Conservation (phyloP, 2,888 invertebrate genomes). For the Drosophila emarginata region DNA sequence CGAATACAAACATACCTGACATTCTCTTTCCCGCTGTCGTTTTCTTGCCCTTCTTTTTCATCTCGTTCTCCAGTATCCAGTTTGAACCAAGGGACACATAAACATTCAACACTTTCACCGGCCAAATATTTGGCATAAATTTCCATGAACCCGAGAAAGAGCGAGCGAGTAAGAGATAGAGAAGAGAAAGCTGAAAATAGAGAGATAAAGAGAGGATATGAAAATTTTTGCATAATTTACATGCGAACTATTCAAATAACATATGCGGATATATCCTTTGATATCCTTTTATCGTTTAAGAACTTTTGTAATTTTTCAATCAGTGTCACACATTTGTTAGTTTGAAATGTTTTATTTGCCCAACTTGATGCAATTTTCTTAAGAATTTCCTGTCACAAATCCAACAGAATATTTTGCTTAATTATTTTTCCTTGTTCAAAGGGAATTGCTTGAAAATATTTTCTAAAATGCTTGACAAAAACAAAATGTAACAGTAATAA, state of each 20-base stretch:
- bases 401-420: slow-evolving; percentile 55
- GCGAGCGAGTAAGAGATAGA: not conserved
- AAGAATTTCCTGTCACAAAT: slow-evolving; percentile 14
- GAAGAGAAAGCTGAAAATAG: not conserved
- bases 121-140: slow-evolving; percentile 65
- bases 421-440: slow-evolving; percentile 47
- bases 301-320: slow-evolving; percentile 66
- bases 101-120: slow-evolving; percentile 68
- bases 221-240: slow-evolving; percentile 68
- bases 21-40: not conserved
- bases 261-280: slow-evolving; percentile 29
- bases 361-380: not conserved
- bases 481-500: not conserved
- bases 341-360: slow-evolving; percentile 27
- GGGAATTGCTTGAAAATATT: slow-evolving; percentile 21
- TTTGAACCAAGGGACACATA: slow-evolving; percentile 27
- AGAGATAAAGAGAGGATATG: not conserved
- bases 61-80: slow-evolving; percentile 5
- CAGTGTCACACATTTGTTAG: slow-evolving; percentile 65
- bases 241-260: slow-evolving; percentile 64
- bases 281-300: slow-evolving; percentile 41
- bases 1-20: not conserved
- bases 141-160: slow-evolving; percentile 25
- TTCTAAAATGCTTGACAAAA: slow-evolving; percentile 45
- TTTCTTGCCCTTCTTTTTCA: not conserved